Percentiles rank a stretch among this genome's conserved stretches.
These are phyloP conservation scores for Rapana venosa DNA, from an alignment of 2,888 invertebrate species.

Conservation along the genomic window DNA sequence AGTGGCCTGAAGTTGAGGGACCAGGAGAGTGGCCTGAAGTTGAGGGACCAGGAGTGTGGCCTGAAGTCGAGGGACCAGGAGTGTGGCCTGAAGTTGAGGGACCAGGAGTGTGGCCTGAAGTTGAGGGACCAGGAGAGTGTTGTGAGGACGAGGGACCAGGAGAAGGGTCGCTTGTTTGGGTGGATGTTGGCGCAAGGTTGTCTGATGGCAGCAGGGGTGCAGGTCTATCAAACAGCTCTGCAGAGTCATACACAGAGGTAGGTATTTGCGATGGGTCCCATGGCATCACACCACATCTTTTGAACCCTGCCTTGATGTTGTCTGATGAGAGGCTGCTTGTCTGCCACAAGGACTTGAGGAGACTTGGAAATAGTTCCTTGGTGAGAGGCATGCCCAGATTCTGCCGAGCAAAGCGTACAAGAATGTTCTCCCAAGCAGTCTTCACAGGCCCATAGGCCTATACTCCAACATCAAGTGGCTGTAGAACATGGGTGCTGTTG, in stretches of 20 bases:
- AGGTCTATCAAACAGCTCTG: slow-evolving; percentile 21
- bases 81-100: no score
- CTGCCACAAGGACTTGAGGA: slow-evolving; percentile 33
- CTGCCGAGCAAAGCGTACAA: slow-evolving; percentile 31
- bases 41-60: no score
- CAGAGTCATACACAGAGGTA: not conserved
- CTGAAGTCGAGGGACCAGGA: no score
- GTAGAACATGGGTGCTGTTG: slow-evolving; percentile 56
- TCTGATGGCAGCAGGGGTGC: no score
- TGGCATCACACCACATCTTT: slow-evolving; percentile 38
- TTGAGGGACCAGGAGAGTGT: no score
- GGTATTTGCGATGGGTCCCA: slow-evolving; percentile 37
- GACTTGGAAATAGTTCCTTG: slow-evolving; percentile 26
- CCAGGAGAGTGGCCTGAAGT: no score
- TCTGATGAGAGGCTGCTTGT: not conserved
- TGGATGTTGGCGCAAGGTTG: not conserved
- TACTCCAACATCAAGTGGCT: slow-evolving; percentile 56
- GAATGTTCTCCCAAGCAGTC: slow-evolving; percentile 47
- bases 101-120: no score
- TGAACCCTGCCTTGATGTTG: slow-evolving; percentile 39
- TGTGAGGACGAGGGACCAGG: no score
- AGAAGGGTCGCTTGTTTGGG: no score
- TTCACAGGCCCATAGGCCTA: slow-evolving; percentile 52
- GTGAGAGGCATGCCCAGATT: slow-evolving; percentile 9
- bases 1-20: no score